Conservation (phyloP, 2,888 invertebrate genomes). For the Leuctra nigra region DNA sequence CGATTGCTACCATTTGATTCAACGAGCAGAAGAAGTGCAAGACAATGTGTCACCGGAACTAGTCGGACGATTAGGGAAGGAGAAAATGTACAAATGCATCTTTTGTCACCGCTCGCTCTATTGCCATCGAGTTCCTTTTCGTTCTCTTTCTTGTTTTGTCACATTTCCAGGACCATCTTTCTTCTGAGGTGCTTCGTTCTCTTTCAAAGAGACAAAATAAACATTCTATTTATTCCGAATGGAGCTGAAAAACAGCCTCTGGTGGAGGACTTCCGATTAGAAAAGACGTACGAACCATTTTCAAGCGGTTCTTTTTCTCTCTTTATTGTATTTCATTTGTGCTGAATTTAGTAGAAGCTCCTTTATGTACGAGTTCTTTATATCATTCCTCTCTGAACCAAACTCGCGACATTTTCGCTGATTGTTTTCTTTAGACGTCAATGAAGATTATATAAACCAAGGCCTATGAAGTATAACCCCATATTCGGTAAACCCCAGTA, state of each 20-base stretch:
- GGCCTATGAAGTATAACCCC: no score
- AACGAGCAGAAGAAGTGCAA: not conserved
- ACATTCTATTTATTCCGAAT: constrained; percentile 8
- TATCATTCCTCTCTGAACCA: no score
- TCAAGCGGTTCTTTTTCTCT: not conserved
- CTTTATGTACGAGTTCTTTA: not conserved
- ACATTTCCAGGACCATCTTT: constrained; percentile 4
- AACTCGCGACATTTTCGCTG: no score
- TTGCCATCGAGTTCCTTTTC: constrained; percentile 7
- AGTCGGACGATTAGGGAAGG: constrained; percentile 23
- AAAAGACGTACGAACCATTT: constrained; percentile 6
- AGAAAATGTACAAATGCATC: constrained; percentile 21
- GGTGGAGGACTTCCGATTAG: constrained; percentile 8
- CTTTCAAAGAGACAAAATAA: constrained; percentile 8
- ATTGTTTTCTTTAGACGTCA: no score
- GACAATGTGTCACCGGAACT: constrained; percentile 22
- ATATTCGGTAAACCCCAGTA: no score
- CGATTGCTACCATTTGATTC: constrained; percentile 19
- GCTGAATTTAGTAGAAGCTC: not conserved
- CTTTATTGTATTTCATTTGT: constrained; percentile 2
- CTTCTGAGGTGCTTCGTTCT: constrained; percentile 2
- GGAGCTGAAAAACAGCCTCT: not conserved
- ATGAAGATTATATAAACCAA: no score
- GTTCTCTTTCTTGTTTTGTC: not conserved
- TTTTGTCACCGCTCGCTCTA: constrained; percentile 18